A percentile compares a stretch with the other conserved stretches of the same genome.
Evolutionary conservation across 2,888 invertebrate genomes (phyloP).

Genomic region (Leptodirus hochenwartii): DNA sequence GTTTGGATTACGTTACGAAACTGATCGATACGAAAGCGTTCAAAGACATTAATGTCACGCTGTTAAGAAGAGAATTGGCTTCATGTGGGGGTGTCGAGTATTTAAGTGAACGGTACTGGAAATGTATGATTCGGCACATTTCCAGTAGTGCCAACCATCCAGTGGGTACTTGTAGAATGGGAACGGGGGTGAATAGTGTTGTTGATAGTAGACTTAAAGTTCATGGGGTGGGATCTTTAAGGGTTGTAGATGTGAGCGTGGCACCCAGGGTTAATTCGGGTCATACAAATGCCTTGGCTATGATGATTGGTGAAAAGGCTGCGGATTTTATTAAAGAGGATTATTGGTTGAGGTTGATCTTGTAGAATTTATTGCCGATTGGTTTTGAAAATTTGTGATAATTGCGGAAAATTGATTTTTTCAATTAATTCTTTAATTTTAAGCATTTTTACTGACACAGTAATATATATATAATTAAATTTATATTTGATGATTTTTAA

Average conservation of each 20-base stretch:
- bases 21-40: constrained; percentile 33
- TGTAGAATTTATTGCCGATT: not conserved
- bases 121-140: constrained; percentile 27
- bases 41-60: constrained; percentile 33
- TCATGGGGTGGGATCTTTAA: constrained; percentile 28
- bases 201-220: constrained; percentile 33
- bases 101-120: constrained; percentile 26
- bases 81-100: constrained; percentile 26
- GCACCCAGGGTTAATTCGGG: constrained; percentile 32
- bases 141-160: constrained; percentile 30
- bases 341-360: no score
- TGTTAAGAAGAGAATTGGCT: constrained; percentile 33
- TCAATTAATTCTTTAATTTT: no score
- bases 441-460: no score
- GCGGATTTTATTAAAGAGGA: constrained; percentile 25
- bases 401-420: no score
- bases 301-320: constrained; percentile 35
- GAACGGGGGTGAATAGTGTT: constrained; percentile 30
- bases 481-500: no score
- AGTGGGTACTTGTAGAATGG: constrained; percentile 35
- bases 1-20: constrained; percentile 27
- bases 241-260: constrained; percentile 34
- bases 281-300: constrained; percentile 30
- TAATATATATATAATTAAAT: no score
- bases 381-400: no score